Base-by-base conservation (phyloP, 2,888 invertebrate species). In the Ypsolopha sequella region DNA sequence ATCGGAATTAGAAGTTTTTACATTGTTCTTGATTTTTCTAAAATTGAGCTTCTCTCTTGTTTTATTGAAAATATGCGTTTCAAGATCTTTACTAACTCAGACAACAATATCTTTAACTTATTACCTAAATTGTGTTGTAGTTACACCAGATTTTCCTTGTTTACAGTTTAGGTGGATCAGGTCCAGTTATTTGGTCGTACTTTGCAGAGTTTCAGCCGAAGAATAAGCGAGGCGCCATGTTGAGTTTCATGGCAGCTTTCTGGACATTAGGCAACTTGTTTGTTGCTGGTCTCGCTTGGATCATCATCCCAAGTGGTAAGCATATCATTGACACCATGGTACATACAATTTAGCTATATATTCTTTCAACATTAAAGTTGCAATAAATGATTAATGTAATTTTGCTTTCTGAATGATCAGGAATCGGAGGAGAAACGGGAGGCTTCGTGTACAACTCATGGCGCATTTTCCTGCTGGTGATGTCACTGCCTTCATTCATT, bases 161-260 rank as follows among this genome's bases (percentile, higher is more conserved):
- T 24, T 88, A 49, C 78, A 95, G 95, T 58, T 89, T 95, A 62
- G 95, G 95, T 62, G 95, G 95, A 57, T 95, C 94, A 68, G 93
- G 96, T 73, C 97, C 97, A 54, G 96, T 97, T 59, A 95, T 97
- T 77, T 97, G 96, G 95, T 95, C 96, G 24, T 97, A 97, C 81
- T 97, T 95, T 79, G 95, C 95, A 55, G 97, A 97, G 84, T 97
- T 97, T 79, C 96, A 97, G 80, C 96, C 96, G 53, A 95, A 95
- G 80, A 89, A 92, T 61, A 95, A 94, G 72, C 90, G 97, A 61
- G 97, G 97, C 50, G 93, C 95, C 51, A 96, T 96, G 96, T 87
- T 97, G 62, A 95, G 95, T 64, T 94, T 95, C 73, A 94, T 97
- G 93, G 96, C 97, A 54, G 96, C 96, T 51, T 97, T 96, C 80